Percentiles rank a stretch among this genome's conserved stretches.
Evolutionary conservation across 2,888 invertebrate species (phyloP).

Genomic region (Keiferia lycopersicella): DNA sequence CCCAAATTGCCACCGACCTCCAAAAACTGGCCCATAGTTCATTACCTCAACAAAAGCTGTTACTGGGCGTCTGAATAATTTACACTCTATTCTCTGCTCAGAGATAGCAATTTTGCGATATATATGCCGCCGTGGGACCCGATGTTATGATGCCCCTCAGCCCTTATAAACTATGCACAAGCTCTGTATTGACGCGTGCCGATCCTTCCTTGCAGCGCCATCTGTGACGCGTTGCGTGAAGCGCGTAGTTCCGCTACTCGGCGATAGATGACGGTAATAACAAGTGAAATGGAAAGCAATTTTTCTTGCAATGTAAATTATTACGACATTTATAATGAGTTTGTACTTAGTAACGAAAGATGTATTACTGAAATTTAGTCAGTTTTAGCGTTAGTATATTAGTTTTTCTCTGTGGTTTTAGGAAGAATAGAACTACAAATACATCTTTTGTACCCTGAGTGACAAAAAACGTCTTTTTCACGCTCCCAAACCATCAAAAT

Average conservation of each 20-base stretch:
- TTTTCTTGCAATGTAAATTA: background rate
- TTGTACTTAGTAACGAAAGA: background rate
- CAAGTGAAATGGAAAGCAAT: background rate
- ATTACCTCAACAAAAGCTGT: slow-evolving; percentile 74
- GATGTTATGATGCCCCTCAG: slow-evolving; percentile 60
- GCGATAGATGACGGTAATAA: slow-evolving; percentile 43
- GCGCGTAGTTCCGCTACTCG: slow-evolving; percentile 41
- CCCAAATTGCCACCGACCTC: slow-evolving; percentile 1
- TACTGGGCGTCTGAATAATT: slow-evolving; percentile 72
- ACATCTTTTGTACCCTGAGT: no score
- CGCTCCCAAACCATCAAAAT: background rate
- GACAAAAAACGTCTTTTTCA: background rate
- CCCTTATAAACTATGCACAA: slow-evolving; percentile 68
- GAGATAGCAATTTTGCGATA: slow-evolving; percentile 71
- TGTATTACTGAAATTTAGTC: no score
- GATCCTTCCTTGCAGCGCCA: slow-evolving; percentile 50
- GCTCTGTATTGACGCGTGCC: slow-evolving; percentile 61
- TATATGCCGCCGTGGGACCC: slow-evolving; percentile 54
- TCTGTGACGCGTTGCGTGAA: slow-evolving; percentile 42
- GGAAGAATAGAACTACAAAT: no score
- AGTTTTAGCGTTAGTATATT: no score
- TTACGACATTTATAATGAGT: background rate
- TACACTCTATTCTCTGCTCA: slow-evolving; percentile 62
- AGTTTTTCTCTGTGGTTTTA: no score
- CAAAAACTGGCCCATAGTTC: slow-evolving; percentile 56